Evolutionary conservation across 1,140 invertebrate genomes (phyloP).

Genomic region (Plectrocnemia conspersa): DNA sequence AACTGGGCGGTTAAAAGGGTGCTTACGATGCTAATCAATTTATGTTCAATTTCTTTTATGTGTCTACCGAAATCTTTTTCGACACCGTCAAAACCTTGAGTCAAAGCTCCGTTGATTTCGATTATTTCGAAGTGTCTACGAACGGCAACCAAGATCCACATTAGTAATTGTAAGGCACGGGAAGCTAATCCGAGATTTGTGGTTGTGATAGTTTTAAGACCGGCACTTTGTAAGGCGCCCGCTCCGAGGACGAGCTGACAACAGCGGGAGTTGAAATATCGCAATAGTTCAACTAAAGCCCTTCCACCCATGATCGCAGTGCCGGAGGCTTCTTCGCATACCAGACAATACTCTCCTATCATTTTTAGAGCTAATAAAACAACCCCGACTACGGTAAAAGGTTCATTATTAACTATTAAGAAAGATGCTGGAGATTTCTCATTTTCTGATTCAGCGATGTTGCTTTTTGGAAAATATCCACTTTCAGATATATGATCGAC

Average conservation of each 20-base stretch:
- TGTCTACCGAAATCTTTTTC: slow-evolving; percentile 83
- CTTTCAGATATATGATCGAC: slow-evolving; percentile 66
- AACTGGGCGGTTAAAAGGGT: slow-evolving; percentile 74
- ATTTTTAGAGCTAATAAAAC: slow-evolving; percentile 82
- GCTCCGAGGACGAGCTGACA: slow-evolving; percentile 94
- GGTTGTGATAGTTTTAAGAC: slow-evolving; percentile 94
- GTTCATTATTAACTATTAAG: slow-evolving; percentile 73
- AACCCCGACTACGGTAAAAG: slow-evolving; percentile 79
- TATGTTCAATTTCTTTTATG: slow-evolving; percentile 85
- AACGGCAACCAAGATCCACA: slow-evolving; percentile 71
- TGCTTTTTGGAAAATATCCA: slow-evolving; percentile 48
- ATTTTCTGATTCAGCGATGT: slow-evolving; percentile 39
- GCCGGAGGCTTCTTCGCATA: slow-evolving; percentile 62
- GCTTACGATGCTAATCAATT: slow-evolving; percentile 85
- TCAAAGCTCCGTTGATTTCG: slow-evolving; percentile 42
- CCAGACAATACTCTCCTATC: slow-evolving; percentile 85
- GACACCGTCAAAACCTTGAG: slow-evolving; percentile 58
- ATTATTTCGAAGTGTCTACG: slow-evolving; percentile 61
- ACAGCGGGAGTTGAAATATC: slow-evolving; percentile 87
- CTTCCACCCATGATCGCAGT: slow-evolving; percentile 66
- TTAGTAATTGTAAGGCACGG: slow-evolving; percentile 75
- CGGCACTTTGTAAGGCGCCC: slow-evolving; percentile 88
- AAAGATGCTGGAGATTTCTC: slow-evolving; percentile 49
- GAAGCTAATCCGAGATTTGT: slow-evolving; percentile 90
- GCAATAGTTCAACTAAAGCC: slow-evolving; percentile 80